Evolutionary conservation across 2,797 vertebrate species (phyloP).

Genomic region (Crypturellus tataupa): DNA sequence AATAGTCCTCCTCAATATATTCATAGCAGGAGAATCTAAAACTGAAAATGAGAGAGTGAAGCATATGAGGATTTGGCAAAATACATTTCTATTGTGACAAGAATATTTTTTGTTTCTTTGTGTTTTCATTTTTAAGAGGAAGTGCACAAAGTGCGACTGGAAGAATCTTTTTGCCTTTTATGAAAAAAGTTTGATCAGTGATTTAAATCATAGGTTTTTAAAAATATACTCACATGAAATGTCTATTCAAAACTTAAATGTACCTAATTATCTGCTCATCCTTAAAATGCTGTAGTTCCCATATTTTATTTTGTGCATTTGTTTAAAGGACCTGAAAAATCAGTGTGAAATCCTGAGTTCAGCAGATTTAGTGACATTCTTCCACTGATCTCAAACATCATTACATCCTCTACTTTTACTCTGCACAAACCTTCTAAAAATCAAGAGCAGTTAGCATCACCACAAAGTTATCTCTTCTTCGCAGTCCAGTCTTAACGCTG

Average conservation of each 20-base stretch:
- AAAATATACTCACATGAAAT: not conserved
- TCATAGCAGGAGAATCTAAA: not conserved
- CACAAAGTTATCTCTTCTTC: not conserved
- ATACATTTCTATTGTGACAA: not conserved
- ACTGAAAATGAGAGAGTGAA: not conserved
- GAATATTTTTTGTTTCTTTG: not conserved
- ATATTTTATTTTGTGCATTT: not conserved
- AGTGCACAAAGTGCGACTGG: not conserved
- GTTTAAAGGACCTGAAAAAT: not conserved
- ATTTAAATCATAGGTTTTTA: not conserved
- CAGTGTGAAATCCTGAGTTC: not conserved
- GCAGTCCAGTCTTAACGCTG: not conserved
- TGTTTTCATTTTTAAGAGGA: not conserved
- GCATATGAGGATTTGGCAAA: not conserved
- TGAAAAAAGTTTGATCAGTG: not conserved
- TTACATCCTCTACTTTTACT: not conserved
- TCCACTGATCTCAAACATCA: not conserved
- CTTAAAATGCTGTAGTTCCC: not conserved
- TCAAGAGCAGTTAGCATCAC: rapidly evolving
- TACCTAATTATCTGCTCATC: not conserved
- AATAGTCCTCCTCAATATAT: not conserved
- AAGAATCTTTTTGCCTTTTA: not conserved
- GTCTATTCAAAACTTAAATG: not conserved
- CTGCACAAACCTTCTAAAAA: not conserved
- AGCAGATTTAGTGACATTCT: not conserved